Evolutionary conservation across 2,888 invertebrate species (phyloP).

Genomic region (Stenurella melanura): DNA sequence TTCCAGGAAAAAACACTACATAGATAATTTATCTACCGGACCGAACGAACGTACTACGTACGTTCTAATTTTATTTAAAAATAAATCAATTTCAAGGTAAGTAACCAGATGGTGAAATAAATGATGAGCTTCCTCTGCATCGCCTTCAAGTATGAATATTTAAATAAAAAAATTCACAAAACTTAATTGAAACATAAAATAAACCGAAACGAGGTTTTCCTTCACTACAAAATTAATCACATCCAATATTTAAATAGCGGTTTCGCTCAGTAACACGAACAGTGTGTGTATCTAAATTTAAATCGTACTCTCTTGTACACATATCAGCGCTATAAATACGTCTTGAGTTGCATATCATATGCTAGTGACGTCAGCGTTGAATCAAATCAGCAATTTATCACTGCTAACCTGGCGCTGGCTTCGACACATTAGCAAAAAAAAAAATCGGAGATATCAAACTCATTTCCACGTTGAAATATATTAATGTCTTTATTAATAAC

Average conservation of each 20-base stretch:
- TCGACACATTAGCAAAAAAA: conserved; percentile 14
- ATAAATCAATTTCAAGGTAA: conserved; percentile 33
- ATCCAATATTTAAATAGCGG: conserved; percentile 50
- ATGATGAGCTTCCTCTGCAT: conserved; percentile 25
- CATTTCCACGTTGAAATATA: background rate
- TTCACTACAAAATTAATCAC: conserved; percentile 25
- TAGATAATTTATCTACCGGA: background rate
- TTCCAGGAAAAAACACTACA: background rate
- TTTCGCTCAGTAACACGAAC: conserved; percentile 54
- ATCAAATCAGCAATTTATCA: conserved; percentile 46
- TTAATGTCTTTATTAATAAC: conserved; percentile 17
- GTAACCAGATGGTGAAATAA: conserved; percentile 12
- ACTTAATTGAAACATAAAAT: conserved; percentile 10
- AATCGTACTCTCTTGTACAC: conserved; percentile 58
- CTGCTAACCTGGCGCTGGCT: conserved; percentile 27
- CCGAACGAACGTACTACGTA: conserved; percentile 16
- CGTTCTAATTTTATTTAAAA: conserved; percentile 22
- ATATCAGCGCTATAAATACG: conserved; percentile 61
- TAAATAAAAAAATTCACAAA: conserved; percentile 14
- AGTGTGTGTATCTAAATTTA: conserved; percentile 57
- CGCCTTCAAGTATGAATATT: conserved; percentile 15
- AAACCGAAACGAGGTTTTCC: conserved; percentile 17
- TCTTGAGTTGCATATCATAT: conserved; percentile 61
- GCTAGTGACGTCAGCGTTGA: conserved; percentile 58
- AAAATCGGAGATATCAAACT: conserved; percentile 1